Evolutionary conservation across 2,113 vertebrate species (phyloP), one percentile per base, ranked within the genome.

Genomic region (Alouatta palliata): DNA sequence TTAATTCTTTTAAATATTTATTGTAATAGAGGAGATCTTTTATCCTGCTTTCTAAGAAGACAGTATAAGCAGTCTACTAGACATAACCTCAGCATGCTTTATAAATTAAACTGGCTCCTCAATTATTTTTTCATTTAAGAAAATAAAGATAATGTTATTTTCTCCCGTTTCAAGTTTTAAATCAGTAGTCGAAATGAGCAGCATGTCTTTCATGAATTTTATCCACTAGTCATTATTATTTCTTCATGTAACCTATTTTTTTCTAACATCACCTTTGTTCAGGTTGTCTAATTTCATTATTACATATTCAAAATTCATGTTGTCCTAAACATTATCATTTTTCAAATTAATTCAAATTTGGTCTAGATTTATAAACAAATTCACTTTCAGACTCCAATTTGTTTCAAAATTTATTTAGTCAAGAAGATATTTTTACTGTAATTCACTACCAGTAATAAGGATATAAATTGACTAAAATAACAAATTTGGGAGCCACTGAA

Each of bases 71-170:
- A 85, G 37, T n/a, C 5, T 96, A 58, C 70, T 91, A 68, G 45
- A 40, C 19, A 86, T 90, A 45, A 94, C 86, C 90, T 80, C 40
- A 64, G 3, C 49, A 87, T 71, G 21, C 6, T 77, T 90, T 82
- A 54, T 84, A 71, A 87, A 83, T 75, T 32, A 87, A 13, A 87
- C 68, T 80, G n/a, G 30, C 9, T 96, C 87, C 35, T 43, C 40
- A 96, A 79, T 96, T 83, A 92, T 76, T 52, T 43, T 90, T 83
- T 90, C 81, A 95, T 92, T 95, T 87, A 56, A 95, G 30, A 94
- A 96, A 97, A 95, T 80, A 70, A 94, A 92, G 52, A 52, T 11
- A 90, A 75, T 75, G 54, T 12, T 85, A 47, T 92, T 90, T 84
- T 49, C 6, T 54, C 30, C 12, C 43, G 56, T 45, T 96, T 96